phyloP scores from a whole-genome alignment of 2,888 invertebrate species.

The Eristalis arbustorum region DNA sequence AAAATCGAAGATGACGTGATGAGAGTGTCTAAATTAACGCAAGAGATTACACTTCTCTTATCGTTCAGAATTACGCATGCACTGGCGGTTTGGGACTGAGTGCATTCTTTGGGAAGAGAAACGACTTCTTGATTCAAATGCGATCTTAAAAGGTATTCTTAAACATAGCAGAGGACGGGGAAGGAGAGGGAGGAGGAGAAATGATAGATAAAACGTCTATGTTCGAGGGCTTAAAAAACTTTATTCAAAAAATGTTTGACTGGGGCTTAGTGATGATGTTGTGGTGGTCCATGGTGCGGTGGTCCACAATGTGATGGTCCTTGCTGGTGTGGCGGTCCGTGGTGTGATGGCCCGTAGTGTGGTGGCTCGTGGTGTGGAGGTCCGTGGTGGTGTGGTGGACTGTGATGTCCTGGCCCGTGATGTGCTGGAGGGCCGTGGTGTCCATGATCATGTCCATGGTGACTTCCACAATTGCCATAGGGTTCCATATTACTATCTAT shows the following conservation, averaged over 20 bases:
- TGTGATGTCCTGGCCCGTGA: neutral
- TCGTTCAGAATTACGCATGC: too few species aligned
- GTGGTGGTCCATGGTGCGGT: constrained; percentile 11
- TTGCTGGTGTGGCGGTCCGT: constrained; percentile 15
- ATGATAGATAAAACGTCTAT: too few species aligned
- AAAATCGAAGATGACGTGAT: too few species aligned
- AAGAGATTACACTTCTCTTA: too few species aligned
- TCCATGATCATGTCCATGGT: neutral
- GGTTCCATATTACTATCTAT: neutral
- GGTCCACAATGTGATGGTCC: constrained; percentile 14
- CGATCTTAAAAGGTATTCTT: too few species aligned
- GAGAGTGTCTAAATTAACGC: too few species aligned
- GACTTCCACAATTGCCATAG: neutral
- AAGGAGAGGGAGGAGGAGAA: too few species aligned
- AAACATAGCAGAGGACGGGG: too few species aligned
- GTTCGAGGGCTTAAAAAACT: too few species aligned
- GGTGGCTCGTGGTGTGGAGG: neutral
- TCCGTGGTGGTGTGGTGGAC: neutral
- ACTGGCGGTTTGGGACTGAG: neutral
- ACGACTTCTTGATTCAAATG: too few species aligned
- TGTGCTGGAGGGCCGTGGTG: neutral
- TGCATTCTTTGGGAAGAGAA: too few species aligned
- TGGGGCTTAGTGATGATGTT: neutral
- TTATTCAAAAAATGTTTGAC: too few species aligned
- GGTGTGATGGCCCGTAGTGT: neutral